Percentiles rank a stretch among this genome's conserved stretches.
These are phyloP conservation scores for Epinotia nisella DNA, from an alignment of 2,888 invertebrate genomes.

Conservation along the genomic window DNA sequence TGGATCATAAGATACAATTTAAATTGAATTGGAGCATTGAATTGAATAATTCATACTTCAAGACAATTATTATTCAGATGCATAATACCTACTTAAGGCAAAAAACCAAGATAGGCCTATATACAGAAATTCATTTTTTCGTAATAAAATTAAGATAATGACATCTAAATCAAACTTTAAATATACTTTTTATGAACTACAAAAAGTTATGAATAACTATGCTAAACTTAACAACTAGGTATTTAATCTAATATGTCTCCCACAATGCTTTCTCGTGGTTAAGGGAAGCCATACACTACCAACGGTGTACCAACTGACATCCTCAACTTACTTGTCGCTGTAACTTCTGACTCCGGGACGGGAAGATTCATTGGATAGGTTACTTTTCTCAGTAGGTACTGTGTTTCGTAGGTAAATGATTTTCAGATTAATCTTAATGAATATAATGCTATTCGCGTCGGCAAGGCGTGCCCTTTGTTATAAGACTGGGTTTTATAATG, in stretches of 20 bases:
- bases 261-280: not conserved
- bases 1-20: slow-evolving; percentile 9
- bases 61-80: not conserved
- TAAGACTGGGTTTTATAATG: not conserved
- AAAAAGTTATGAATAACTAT: not conserved
- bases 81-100: not conserved
- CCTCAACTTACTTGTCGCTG: not conserved
- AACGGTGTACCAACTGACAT: not conserved
- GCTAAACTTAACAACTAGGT: not conserved
- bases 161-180: not conserved
- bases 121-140: too few relatives aligned
- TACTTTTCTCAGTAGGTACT: not conserved
- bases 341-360: not conserved
- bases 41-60: not conserved
- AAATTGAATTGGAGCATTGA: not conserved
- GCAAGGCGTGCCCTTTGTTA: not conserved
- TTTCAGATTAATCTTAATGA: slow-evolving; percentile 9
- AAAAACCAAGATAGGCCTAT: not conserved
- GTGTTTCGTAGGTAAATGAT: slow-evolving; percentile 1
- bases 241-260: not conserved
- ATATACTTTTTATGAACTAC: not conserved
- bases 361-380: slow-evolving; percentile 9
- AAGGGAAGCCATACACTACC: not conserved
- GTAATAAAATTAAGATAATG: not conserved
- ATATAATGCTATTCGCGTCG: not conserved